Percentiles rank a stretch among this genome's conserved stretches.
These are phyloP conservation scores for Parasteatoda lunata DNA, from an alignment of 2,888 invertebrate genomes.

Conservation along the genomic window DNA sequence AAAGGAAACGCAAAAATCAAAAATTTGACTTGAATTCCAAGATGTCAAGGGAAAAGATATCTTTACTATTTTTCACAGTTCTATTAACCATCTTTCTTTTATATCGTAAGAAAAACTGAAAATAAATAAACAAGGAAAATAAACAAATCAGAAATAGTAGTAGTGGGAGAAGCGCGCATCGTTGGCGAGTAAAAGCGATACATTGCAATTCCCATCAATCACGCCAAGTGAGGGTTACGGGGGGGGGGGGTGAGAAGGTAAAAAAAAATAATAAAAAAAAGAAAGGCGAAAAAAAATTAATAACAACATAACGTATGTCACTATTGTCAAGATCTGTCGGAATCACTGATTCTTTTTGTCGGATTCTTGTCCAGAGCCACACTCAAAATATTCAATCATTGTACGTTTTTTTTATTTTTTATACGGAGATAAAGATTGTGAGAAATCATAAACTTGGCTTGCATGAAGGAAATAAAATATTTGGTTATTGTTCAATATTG, in stretches of 20 bases:
- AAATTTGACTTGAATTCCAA: too few species aligned
- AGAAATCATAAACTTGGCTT: too few species aligned
- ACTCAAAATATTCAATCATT: too few species aligned
- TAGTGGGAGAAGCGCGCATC: background rate
- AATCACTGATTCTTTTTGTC: conserved; percentile 8
- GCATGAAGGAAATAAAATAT: too few species aligned
- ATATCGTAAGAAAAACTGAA: too few species aligned
- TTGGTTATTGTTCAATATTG: too few species aligned
- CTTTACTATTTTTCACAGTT: too few species aligned
- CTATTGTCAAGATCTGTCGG: conserved; percentile 30
- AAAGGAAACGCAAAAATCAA: too few species aligned
- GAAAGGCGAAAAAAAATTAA: conserved; percentile 6
- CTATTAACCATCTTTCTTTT: too few species aligned
- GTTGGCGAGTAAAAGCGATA: background rate
- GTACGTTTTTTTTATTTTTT: too few species aligned
- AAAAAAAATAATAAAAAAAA: background rate
- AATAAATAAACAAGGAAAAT: background rate
- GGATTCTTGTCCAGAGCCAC: background rate
- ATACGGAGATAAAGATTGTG: too few species aligned
- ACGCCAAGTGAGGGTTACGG: background rate
- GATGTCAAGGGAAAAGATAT: too few species aligned
- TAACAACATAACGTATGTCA: conserved; percentile 40
- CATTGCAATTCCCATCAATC: conserved; percentile 34
- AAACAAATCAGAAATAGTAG: conserved; percentile 7
- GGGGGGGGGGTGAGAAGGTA: background rate